Evolutionary conservation across 2,113 vertebrate genomes (phyloP).

Genomic region (Otus sunia): DNA sequence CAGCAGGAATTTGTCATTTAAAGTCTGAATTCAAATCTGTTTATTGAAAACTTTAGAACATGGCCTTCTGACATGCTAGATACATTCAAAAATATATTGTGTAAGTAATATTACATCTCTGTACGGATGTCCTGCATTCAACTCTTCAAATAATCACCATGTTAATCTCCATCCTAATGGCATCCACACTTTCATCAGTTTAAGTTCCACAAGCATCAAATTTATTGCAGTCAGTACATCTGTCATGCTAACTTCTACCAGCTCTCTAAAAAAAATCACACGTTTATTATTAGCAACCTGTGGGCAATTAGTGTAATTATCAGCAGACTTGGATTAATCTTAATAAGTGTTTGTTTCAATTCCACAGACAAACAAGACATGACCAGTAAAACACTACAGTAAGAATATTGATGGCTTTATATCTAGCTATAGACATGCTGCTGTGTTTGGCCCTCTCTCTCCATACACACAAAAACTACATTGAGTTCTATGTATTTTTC

Average conservation of each 20-base stretch:
- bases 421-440: background rate
- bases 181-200: background rate
- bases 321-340: background rate
- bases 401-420: background rate
- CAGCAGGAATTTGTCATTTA: background rate
- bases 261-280: background rate
- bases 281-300: background rate
- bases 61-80: background rate
- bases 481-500: background rate
- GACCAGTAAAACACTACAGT: background rate
- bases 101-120: background rate
- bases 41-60: background rate
- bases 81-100: background rate
- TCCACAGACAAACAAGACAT: background rate
- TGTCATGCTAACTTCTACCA: background rate
- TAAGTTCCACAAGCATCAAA: background rate
- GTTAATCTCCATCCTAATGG: background rate
- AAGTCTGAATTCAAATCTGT: background rate
- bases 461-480: background rate
- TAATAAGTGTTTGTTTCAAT: background rate
- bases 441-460: background rate
- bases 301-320: background rate
- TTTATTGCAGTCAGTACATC: background rate
- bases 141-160: background rate
- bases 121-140: background rate